Conservation (phyloP, 2,888 invertebrate genomes). For the Cordilura impudica region DNA sequence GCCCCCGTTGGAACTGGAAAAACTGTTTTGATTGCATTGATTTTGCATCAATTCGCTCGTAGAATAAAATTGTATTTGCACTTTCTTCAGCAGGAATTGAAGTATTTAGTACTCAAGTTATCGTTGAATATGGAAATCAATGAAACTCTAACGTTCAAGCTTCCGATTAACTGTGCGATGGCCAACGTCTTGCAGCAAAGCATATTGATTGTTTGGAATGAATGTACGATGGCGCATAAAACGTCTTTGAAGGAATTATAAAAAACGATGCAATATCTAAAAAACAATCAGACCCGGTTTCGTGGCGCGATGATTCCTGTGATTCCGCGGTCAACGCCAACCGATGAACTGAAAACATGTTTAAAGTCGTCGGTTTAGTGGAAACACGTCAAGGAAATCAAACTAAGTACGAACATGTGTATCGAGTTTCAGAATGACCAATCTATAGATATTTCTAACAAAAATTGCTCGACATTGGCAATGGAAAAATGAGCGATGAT, state of each 20-base stretch:
- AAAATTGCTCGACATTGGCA: conserved; percentile 56
- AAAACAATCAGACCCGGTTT: conserved; percentile 25
- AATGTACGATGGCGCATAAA: too few relatives aligned
- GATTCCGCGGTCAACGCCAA: conserved; percentile 31
- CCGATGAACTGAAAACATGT: too few relatives aligned
- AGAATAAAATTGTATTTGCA: conserved; percentile 55
- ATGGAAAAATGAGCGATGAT: conserved; percentile 63
- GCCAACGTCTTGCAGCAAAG: neutral
- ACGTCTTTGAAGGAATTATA: too few relatives aligned
- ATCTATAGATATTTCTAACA: too few relatives aligned
- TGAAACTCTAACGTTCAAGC: conserved; percentile 58
- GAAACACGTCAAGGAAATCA: conserved; percentile 16
- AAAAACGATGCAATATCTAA: conserved; percentile 53
- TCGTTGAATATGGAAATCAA: conserved; percentile 65
- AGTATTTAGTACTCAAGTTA: conserved; percentile 48
- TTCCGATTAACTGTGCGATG: neutral
- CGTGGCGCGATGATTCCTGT: conserved; percentile 30
- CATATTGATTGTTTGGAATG: too few relatives aligned
- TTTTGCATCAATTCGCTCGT: conserved; percentile 32
- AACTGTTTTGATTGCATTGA: conserved; percentile 44
- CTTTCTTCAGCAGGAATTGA: conserved; percentile 64
- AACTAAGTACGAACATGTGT: conserved; percentile 34
- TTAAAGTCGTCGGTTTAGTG: too few relatives aligned
- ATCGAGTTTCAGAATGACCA: conserved; percentile 25
- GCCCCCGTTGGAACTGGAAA: conserved; percentile 37